Evolutionary conservation across 2,888 invertebrate genomes (phyloP), one percentile per base, ranked within the genome.

Genomic region (Callyntrura guangdongensis): DNA sequence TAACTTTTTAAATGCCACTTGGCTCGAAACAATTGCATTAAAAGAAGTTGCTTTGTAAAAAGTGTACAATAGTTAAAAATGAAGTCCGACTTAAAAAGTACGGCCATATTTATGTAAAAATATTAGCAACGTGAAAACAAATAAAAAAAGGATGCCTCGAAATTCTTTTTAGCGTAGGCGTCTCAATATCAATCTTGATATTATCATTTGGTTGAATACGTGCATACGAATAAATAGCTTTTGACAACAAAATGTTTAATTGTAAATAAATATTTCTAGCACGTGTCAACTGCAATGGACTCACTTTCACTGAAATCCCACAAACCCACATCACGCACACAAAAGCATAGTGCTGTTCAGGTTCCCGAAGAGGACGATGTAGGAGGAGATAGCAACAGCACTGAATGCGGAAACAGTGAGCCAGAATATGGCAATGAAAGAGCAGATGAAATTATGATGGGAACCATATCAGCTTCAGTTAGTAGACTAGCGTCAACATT

Each of bases 261-360:
- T 67, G 12, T 22, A 69, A 25, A 20, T 25, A 25, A 20, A 64
- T 84, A 17, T 8, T 86, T 74, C 20, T 56, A 86, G 86, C 2
- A 56, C 67, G 86, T 77, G 86, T 87, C 86, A 79, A 87, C 86
- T 81, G 67, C n/a, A 45, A 87, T 87, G 86, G 86, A 87, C 79
- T 79, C 86, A 20, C 56, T 59, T 59, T 59, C 79, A 25, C 47
- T 79, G n/a, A 25, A 45, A 14, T 36, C 25, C 27, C 72, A 45
- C 36, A 61, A 53, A 14, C 2, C 59, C 56, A 22, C 25, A 6
- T 81, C 67, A 61, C 36, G 45, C 9, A 79, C 64, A 1, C 64
- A 67, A 12, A 9, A 12, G 36, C 79, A 64, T n/a, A 79, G 17
- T n/a, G 9, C 14, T 27, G 49, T 79, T 27, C 53, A 87, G 8